Evolutionary conservation across 2,888 invertebrate species (phyloP), one percentile per base, ranked within the genome.

Genomic region (Eilema sororculum): DNA sequence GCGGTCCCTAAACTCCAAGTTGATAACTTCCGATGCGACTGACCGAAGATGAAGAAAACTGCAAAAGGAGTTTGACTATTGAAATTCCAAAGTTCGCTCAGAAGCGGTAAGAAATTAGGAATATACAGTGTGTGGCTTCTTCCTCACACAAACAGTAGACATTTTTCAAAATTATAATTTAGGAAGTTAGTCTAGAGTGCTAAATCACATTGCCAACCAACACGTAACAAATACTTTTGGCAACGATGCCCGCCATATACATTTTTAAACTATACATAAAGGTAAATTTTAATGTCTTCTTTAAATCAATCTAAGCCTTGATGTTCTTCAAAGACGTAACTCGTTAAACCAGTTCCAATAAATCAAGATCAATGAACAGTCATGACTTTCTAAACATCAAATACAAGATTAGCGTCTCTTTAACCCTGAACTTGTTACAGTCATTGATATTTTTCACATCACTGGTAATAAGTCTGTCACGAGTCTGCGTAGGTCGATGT

Each of bases 381-480:
- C 28, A 72, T 69, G 20, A 69, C 71, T 79, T 74, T 81, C 76
- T 78, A 76, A 73, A 67, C 73, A 63, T 61, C 72, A 63, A 65
- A 67, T 68, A 73, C 73, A 57, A 67, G 69, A 65, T 68, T 66
- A 25, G 61, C 65, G 69, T 73, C 74, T 73, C 41, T 52, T 37
- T 77, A 69, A 57, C 86, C 85, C 68, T 87, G 87, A 87, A 86
- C 87, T 87, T 87, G 85, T 66, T 74, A 72, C 73, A 76, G 65
- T 62, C 71, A 71, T 69, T 65, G 67, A 79, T 75, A 83, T 74
- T 82, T 85, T 84, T 84, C 82, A 77, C 77, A 71, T 74, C 78
- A 80, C 64, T 71, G 83, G 72, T 80, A 91, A 89, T 79, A 74
- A 78, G 84, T 76, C 80, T 85, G 84, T 89, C 91, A 91, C 91